Evolutionary conservation across 2,888 invertebrate species (phyloP), one percentile per base, ranked within the genome.

Genomic region (Lepetodrilus schrolli): DNA sequence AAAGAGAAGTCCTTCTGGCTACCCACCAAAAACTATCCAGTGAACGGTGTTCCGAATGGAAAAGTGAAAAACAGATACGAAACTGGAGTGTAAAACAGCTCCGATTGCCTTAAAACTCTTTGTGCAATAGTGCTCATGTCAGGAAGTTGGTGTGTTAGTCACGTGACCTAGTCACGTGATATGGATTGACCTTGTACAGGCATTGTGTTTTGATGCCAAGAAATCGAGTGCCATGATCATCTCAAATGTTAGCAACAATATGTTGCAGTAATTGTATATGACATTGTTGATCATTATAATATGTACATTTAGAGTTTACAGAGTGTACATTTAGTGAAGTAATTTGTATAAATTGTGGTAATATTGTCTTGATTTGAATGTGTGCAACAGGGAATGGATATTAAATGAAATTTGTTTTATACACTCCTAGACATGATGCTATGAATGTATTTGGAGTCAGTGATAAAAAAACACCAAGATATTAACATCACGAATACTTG

Each of bases 1-100:
- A 43, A 68, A 21, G 68, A 68, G 48, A 68, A 68, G 26, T 68
- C 68, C 0, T 43, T 68, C 47, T 68, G 68, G 68, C 47, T 68
- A n/a, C 68, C 68, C 10, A 21, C 43, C 7, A 23, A 34, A 23
- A 58, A 30, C 58, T 58, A 30, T 30, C 17, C 26, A 13, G 26
- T 30, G 13, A 58, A n/a, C 30, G 30, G n/a, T 13, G 34, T 58
- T 26, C 58, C 58, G 3, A 58, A 58, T 58, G 58, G 58, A 5
- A 58, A 58, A 30, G 58, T 58, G 34, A 23, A 34, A 17, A 58
- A 58, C 30, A 58, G 26, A 26, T 58, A 58, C 34, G 58, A 58
- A 58, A 58, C 58, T 26, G 58, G 58, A 58, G 58, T 58, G 8
- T 58, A 30, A 58, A 7, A 43, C 0, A 43, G n/a, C 8, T 43